Base-by-base conservation (phyloP, 2,888 invertebrate genomes). In the Gandaritis pyraliata region DNA sequence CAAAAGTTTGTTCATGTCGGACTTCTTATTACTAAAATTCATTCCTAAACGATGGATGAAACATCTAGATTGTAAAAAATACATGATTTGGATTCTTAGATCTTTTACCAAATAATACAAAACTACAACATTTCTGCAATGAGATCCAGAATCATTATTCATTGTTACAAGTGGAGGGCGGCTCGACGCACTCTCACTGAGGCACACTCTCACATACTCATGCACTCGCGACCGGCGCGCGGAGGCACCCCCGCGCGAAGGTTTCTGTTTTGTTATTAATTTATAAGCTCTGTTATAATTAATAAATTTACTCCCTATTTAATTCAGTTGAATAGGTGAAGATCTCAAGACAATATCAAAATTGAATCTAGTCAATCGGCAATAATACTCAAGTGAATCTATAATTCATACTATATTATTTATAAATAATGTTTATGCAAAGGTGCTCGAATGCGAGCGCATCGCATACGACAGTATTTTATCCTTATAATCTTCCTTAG, bases 311-410 rank as follows among this genome's bases (percentile, higher is more conserved):
- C 74, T 80, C 77, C n/a, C 80, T 85, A 81, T 74, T 81, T 77
- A 36, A 59, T 80, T 86, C 83, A 87, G 83, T 87, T 85, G 78
- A 81, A 80, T 80, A 85, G 87, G 85, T 81, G 82, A 70, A 81
- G 81, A 83, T 82, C 80, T 75, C 72, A 73, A 80, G 72, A 77
- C 73, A 75, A 76, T 82, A 83, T 86, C 83, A 85, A 83, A 78
- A 83, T 86, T 83, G 82, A 85, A 83, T 88, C 87, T 88, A 89
- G 83, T 88, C 85, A 86, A 83, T 88, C 86, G 76, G 88, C 87
- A 91, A 91, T 90, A 91, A 91, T 91, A 91, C 91, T 91, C 91
- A 87, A 81, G 87, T 84, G 87, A 89, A 89, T 88, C 90, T 89
- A 90, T 87, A 84, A 88, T 88, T 83, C 86, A 89, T 89, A 86